Percentiles rank a stretch among this genome's conserved stretches.
Conservation (phyloP, 2,113 vertebrate species). For the Sisor rabdophorus region DNA sequence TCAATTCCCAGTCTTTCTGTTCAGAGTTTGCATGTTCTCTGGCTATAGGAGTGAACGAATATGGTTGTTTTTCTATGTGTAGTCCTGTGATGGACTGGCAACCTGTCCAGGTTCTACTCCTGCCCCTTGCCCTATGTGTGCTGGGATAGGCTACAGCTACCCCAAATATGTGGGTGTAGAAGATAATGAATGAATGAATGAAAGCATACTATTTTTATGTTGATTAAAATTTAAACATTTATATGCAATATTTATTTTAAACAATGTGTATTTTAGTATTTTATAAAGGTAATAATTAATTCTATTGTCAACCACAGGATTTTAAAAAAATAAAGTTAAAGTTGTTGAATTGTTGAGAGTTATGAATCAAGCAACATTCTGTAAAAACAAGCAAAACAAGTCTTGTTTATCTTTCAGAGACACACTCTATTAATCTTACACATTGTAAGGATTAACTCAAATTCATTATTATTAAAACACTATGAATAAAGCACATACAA, state of each 20-base stretch:
- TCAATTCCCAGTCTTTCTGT: too few species aligned
- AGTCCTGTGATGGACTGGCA: too few species aligned
- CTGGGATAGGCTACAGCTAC: too few species aligned
- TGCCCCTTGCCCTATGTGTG: too few species aligned
- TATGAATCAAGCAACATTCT: conserved; percentile 49
- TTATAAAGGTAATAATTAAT: background rate
- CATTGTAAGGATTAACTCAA: conserved; percentile 65
- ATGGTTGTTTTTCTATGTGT: too few species aligned
- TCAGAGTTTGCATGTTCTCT: too few species aligned
- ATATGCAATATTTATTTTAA: background rate
- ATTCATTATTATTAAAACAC: conserved; percentile 61
- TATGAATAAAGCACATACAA: conserved; percentile 57
- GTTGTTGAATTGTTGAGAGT: background rate
- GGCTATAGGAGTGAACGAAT: too few species aligned
- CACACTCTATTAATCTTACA: conserved; percentile 56
- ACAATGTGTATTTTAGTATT: background rate
- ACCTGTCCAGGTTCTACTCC: too few species aligned
- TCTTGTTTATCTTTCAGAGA: conserved; percentile 62
- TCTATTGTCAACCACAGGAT: background rate
- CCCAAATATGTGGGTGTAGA: too few species aligned
- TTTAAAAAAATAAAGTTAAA: too few species aligned
- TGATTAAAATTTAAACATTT: background rate
- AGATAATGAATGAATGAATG: too few species aligned
- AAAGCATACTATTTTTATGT: too few species aligned
- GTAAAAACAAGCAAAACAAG: conserved; percentile 56